Evolutionary conservation across 2,888 invertebrate genomes (phyloP).

Genomic region (Apocheima hispidaria): DNA sequence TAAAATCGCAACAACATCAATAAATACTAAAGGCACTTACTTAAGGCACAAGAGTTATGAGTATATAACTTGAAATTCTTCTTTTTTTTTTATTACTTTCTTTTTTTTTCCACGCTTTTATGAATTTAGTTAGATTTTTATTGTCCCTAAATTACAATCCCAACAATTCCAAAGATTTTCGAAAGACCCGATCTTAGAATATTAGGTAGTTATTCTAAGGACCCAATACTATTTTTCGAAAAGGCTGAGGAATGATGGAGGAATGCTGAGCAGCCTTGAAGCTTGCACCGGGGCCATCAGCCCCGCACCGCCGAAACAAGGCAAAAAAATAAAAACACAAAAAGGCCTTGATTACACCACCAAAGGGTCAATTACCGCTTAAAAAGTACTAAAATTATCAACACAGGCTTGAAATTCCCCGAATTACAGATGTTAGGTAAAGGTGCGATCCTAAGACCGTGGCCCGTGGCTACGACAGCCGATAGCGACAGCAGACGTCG

Average conservation of each 20-base stretch:
- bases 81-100: too few species aligned
- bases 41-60: too few species aligned
- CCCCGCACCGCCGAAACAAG: conserved; percentile 10
- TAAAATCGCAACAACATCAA: too few species aligned
- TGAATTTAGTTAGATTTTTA: too few species aligned
- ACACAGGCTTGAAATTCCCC: conserved; percentile 10
- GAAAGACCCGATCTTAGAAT: too few species aligned
- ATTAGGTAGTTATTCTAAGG: not conserved
- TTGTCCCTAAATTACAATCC: not conserved
- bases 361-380: conserved; percentile 24
- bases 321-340: conserved; percentile 15
- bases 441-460: not conserved
- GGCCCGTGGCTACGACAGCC: not conserved
- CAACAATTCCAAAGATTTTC: not conserved
- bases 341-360: conserved; percentile 20
- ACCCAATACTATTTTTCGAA: not conserved
- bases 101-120: too few species aligned
- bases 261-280: conserved; percentile 12
- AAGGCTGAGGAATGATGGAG: not conserved
- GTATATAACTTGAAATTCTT: too few species aligned
- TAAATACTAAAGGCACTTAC: too few species aligned
- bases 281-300: conserved; percentile 18
- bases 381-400: conserved; percentile 21
- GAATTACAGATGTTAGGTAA: conserved; percentile 15
- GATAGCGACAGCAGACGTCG: not conserved